Evolutionary conservation across 1,140 invertebrate species (phyloP).

Genomic region (Brachystomella parvula): DNA sequence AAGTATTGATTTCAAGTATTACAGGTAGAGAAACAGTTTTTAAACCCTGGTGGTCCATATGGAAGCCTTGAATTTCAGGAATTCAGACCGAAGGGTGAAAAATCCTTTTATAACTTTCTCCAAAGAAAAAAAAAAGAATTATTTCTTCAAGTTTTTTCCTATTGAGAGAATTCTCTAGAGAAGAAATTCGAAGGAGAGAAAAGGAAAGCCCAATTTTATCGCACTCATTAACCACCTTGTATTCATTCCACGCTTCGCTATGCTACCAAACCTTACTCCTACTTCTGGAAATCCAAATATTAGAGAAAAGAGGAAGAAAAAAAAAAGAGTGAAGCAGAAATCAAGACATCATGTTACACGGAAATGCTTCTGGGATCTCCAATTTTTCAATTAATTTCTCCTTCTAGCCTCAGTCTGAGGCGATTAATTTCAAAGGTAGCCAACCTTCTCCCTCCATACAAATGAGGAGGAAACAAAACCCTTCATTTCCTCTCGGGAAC

Average conservation of each 20-base stretch:
- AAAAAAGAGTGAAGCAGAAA: conserved; percentile 35
- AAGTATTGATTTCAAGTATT: conserved; percentile 5
- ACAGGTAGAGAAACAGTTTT: not conserved
- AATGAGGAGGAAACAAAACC: not conserved
- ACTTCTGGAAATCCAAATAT: conserved; percentile 20
- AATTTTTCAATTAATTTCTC: conserved; percentile 38
- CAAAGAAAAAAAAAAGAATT: no score
- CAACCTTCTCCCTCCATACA: not conserved
- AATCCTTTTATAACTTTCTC: not conserved
- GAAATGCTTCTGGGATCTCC: conserved; percentile 29
- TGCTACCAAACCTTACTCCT: no score
- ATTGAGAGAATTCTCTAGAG: not conserved
- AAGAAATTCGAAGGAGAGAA: not conserved
- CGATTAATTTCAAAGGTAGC: conserved; percentile 9
- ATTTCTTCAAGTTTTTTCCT: not conserved
- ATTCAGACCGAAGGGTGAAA: not conserved
- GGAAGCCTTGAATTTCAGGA: not conserved
- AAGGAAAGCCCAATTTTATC: conserved; percentile 19
- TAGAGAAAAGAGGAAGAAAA: no score
- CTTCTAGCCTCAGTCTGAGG: conserved; percentile 2
- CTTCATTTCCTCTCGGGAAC: no score
- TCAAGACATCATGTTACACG: conserved; percentile 38
- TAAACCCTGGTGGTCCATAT: no score
- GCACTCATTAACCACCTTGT: conserved; percentile 38
- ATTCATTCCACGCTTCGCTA: conserved; percentile 31